Base-by-base conservation (phyloP, 1,140 invertebrate species). In the Drosophila paulistorum region DNA sequence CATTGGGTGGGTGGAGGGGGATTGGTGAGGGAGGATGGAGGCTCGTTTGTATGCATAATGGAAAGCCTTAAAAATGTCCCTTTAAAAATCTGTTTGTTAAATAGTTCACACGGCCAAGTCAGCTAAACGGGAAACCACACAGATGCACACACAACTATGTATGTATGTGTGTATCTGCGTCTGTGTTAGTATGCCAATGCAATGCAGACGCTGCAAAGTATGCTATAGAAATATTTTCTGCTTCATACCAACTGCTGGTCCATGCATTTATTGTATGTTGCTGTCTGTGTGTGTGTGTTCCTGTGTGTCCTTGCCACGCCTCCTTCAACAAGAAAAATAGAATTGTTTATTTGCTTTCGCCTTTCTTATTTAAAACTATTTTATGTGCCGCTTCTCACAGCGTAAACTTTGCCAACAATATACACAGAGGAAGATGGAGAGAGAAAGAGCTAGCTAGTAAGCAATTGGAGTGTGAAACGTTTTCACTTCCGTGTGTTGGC, bases 311-410 rank as follows among this genome's bases (percentile, higher is more conserved):
- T 82, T 70, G 79, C 63, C 75, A 65, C 70, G 66, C 63, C 69
- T 30, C 57, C 17, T 51, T 33, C 54, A 42, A 57, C 54, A 48
- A 73, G 83, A 86, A 75, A 87, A 87, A 87, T 89, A 82, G 83
- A 87, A 87, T 89, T 87, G 84, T 87, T 87, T 87, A 87, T 87
- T 87, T 87, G 84, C 77, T 79, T 87, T 89, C 80, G 84, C 84
- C 79, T 83, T 78, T 87, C 83, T 87, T 86, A 86, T 89, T 87
- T 87, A 89, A 87, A 87, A 87, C 83, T 87, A 89, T 89, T 87
- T 87, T 87, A 89, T 87, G 84, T 89, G 80, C 76, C 83, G 79
- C 79, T 87, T 86, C 79, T 86, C 75, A 75, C 83, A 82, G 68
- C 79, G 71, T 73, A 86, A 86, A 86, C 74, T 86, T 86, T 86